Base-by-base conservation (phyloP, 2,888 invertebrate species). In the Girardia tigrina region DNA sequence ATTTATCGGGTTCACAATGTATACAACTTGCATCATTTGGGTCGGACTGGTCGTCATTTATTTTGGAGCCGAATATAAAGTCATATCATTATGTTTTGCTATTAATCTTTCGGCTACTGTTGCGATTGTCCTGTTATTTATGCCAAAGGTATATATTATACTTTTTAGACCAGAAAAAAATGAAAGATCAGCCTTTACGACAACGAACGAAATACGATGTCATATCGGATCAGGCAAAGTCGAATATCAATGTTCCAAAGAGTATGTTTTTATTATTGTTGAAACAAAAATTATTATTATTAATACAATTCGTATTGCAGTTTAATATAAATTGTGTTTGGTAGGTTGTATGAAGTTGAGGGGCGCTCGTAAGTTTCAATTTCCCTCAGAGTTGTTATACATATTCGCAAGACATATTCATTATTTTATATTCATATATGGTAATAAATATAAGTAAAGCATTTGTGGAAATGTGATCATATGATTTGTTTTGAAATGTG, bases 11-110 rank as follows among this genome's bases (percentile, higher is more conserved):
- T 97, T 98, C 86, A 94, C 95, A 27, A 97, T 98, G 97, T 98
- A 94, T 86, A 94, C 94, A 70, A 95, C 94, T 28, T 93, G 94
- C 84, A 91, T 94, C 78, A 94, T 95, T 82, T 97, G 97, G 97
- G 86, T 94, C 79, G 97, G 97, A 26, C 97, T 97, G 85, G 92
- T 97, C 76, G 94, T 95, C 4, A 88, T 97, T 73, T 95, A 95
- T 86, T 94, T 95, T 84, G 94, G 94, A 78, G 94, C 88, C 79
- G 88, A 88, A 79, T 79, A 78, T 56, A 87, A 88, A 84, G 88
- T 88, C 79, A 85, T 87, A 42, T 86, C 86, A 4, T 84, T 87
- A 87, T 89, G 89, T 80, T 87, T 90, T 84, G 89, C 89, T 80
- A 88, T 89, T 71, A 89, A 88, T n/a, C 84, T 90, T 73, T 89